A percentile compares a stretch with the other conserved stretches of the same genome.
Evolutionary conservation across 2,797 vertebrate genomes (phyloP).

Genomic region (Tolypeutes matacus): DNA sequence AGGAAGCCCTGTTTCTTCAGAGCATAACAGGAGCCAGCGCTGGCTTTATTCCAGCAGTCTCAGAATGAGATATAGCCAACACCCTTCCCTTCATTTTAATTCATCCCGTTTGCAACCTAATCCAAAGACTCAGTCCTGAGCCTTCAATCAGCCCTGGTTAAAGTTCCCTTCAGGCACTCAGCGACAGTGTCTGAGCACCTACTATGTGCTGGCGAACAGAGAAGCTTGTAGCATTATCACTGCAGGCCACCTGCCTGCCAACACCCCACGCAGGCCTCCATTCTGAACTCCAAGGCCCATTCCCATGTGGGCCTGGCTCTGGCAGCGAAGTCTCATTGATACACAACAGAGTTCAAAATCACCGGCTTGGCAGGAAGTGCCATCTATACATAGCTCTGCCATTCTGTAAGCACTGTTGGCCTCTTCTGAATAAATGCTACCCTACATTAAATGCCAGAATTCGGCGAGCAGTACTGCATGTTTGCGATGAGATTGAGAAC

Average conservation of each 20-base stretch:
- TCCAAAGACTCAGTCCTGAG: not conserved
- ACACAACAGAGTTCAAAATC: conserved; percentile 69
- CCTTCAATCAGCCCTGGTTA: not conserved
- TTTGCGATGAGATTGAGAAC: conserved; percentile 72
- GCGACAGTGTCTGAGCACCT: not conserved
- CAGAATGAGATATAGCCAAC: not conserved
- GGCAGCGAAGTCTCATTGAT: not conserved
- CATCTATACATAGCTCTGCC: not conserved
- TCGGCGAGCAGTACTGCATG: conserved; percentile 54
- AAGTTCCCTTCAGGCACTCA: not conserved
- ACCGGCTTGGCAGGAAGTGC: conserved; percentile 74
- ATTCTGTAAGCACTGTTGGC: not conserved
- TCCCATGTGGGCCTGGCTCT: not conserved
- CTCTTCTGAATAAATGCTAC: conserved; percentile 61
- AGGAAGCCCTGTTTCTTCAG: not conserved
- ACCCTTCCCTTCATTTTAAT: not conserved
- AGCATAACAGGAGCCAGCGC: not conserved
- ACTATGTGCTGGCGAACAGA: not conserved
- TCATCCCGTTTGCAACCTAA: not conserved
- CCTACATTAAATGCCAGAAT: conserved; percentile 63
- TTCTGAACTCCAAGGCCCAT: not conserved
- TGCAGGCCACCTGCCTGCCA: fast-evolving
- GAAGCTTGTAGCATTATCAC: not conserved
- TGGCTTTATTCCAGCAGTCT: not conserved
- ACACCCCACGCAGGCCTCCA: not conserved